Evolutionary conservation across 1,140 invertebrate species (phyloP), one percentile per base, ranked within the genome.

Genomic region (Alviniconcha marisindica): DNA sequence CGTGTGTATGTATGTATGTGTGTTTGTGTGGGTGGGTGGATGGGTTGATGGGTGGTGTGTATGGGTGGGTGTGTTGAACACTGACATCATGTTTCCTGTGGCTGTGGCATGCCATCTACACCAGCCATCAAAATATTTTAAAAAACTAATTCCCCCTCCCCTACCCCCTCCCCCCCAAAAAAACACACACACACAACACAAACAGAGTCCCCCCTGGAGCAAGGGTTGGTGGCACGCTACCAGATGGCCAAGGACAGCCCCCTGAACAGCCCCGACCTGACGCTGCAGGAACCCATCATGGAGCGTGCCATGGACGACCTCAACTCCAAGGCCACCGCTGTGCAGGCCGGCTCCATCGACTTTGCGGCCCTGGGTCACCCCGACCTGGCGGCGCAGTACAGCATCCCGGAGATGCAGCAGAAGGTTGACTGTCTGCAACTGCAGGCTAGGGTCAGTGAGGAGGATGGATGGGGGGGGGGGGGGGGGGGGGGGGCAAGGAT

Each of bases 361-460:
- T 60, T 82, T 24, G 51, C 42, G 0, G 71, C 51, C 3, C 63
- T 86, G 31, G 83, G 74, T 24, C 80, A 81, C 31, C 66, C 81
- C 3, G 69, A 84, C 15, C 42, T 86, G 31, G 69, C 48, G 15
- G 44, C 48, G 18, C 21, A 82, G 33, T 80, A 88, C 24, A 86
- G 85, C 31, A 84, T 85, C 0, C 83, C 85, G 15, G 91, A 91
- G 40, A 88, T 91, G 63, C 83, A 86, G 80, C 90, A 91, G 84
- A 87, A 88, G 80, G 83, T 91, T 33, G 88, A 90, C 24, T 91
- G 91, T 74, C 89, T 91, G 86, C 90, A 89, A 83, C 86, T 91
- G 24, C 91, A 91, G 77, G 86, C 91, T 18, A 87, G 91, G 88
- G 91, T 91, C 78, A 42, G 38, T 44, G 48, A 48, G 31, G n/a